Conservation (phyloP, 2,113 vertebrate species). For the Micronycteris hirsuta region DNA sequence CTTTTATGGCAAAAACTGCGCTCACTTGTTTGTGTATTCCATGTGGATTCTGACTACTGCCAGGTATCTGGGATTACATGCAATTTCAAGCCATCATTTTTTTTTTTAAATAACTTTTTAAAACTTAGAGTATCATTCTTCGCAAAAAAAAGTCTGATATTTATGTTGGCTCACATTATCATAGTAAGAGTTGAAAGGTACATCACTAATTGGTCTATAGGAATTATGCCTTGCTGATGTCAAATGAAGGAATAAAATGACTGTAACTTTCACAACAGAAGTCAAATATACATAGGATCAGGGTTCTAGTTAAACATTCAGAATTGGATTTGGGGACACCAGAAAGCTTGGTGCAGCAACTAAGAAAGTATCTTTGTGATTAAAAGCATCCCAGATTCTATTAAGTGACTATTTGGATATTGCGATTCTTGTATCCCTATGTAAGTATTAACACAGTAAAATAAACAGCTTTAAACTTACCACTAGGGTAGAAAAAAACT, state of each 20-base stretch:
- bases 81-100: not conserved
- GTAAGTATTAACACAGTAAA: not conserved
- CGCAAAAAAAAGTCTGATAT: not conserved
- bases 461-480: not conserved
- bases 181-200: not conserved
- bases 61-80: not conserved
- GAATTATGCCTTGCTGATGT: not conserved
- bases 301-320: not conserved
- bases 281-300: not conserved
- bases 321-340: not conserved
- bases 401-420: not conserved
- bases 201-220: not conserved
- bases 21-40: not conserved
- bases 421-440: not conserved
- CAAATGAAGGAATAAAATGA: conserved; percentile 26
- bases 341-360: not conserved
- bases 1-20: not conserved
- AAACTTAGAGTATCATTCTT: not conserved
- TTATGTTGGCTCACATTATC: not conserved
- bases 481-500: not conserved
- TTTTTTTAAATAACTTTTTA: conserved; percentile 23
- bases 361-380: not conserved
- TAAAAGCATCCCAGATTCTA: not conserved
- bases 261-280: not conserved
- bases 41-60: not conserved